Evolutionary conservation across 2,888 invertebrate species (phyloP), one percentile per base, ranked within the genome.

Genomic region (Pyrrhosoma nymphula): DNA sequence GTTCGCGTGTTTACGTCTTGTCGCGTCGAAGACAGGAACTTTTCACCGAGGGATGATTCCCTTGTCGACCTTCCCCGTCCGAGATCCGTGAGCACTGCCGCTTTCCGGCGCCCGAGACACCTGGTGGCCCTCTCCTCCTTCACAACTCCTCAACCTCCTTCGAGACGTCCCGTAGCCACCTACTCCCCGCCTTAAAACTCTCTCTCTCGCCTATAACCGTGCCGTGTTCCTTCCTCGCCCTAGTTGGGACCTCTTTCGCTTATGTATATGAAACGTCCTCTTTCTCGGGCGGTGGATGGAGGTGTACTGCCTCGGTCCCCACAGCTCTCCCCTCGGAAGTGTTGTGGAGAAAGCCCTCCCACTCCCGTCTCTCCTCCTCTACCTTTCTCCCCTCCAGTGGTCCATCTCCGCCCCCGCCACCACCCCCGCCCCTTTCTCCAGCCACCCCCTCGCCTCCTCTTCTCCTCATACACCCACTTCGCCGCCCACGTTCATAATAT

Each of bases 301-400:
- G 91, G 91, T 91, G 91, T 20, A 91, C 91, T 91, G 91, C 60
- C 60, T 16, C 14, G 35, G 91, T 20, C 12, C 4, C 30, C 23
- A 10, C 56, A 26, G 47, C 26, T 47, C 69, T 55, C 23, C 30
- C 30, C 10, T 60, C 60, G 10, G 60, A 2, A 20, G 60, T 60
- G 60, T 60, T 0, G 55, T 18, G n/a, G 89, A 56, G 89, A 56
- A 47, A 56, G 55, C 56, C 95, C 91, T 95, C 93, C 89, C 95
- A 89, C 95, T 69, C 82, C 93, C 35, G 23, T 63, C 88, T 47
- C 47, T 60, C 95, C 88, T 95, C 88, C 93, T 56, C 90, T 95
- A 88, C 95, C 56, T 90, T 23, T 63, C 55, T n/a, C 89, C 90
- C 88, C 90, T 90, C 47, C 91, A 63, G 23, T 47, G 35, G 82